A percentile compares a stretch with the other conserved stretches of the same genome.
These are phyloP conservation scores for Tyria jacobaeae DNA, from an alignment of 2,888 invertebrate species.

Conservation along the genomic window DNA sequence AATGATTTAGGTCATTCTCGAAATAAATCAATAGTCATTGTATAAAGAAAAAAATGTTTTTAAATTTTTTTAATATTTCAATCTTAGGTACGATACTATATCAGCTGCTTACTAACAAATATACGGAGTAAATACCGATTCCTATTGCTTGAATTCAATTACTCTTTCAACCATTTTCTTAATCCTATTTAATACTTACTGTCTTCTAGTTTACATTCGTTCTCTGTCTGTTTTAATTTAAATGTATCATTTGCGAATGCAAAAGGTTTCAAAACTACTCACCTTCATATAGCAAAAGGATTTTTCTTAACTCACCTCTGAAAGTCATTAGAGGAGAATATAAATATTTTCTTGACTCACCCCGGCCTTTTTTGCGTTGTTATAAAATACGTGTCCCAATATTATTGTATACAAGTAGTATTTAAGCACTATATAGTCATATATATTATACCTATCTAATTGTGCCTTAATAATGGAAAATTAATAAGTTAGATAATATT, in stretches of 20 bases:
- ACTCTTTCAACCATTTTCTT: too few species aligned
- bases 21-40: neutral
- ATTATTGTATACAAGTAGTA: conserved; percentile 32
- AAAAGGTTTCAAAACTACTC: too few species aligned
- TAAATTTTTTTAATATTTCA: too few species aligned
- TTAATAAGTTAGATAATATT: conserved; percentile 37
- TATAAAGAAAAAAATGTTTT: neutral
- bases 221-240: neutral
- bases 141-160: neutral
- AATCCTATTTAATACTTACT: neutral
- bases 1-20: neutral
- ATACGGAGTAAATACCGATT: neutral
- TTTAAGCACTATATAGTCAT: conserved; percentile 57
- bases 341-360: too few species aligned
- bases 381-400: conserved; percentile 26
- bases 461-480: conserved; percentile 59
- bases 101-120: too few species aligned
- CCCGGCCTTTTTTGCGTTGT: conserved; percentile 3
- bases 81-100: neutral
- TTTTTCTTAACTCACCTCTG: neutral
- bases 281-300: too few species aligned
- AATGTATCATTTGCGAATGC: too few species aligned
- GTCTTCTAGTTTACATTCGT: neutral
- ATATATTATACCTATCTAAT: conserved; percentile 57
- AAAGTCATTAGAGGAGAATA: neutral